phyloP scores from a whole-genome alignment of 2,888 invertebrate species.

The Cryptus armator region DNA sequence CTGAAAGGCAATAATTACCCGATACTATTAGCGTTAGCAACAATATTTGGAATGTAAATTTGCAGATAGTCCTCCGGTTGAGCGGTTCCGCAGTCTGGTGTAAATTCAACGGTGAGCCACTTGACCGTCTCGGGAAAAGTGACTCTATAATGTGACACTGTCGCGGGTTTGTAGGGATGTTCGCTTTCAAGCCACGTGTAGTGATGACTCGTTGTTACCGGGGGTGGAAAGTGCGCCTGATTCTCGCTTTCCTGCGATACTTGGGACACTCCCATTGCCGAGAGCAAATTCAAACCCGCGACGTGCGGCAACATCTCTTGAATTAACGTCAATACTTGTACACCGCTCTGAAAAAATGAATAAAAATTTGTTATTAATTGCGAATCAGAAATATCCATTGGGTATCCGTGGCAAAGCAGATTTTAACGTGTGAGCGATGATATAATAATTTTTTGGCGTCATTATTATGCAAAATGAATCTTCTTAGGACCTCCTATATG shows the following conservation, averaged over 20 bases:
- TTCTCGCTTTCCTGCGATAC: conserved; percentile 84
- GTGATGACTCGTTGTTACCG: conserved; percentile 92
- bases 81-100: conserved; percentile 95
- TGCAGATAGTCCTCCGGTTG: conserved; percentile 96
- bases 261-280: conserved; percentile 84
- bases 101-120: conserved; percentile 98
- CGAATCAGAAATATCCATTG: background rate
- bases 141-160: conserved; percentile 94
- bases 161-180: conserved; percentile 97
- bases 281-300: conserved; percentile 92
- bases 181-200: conserved; percentile 98
- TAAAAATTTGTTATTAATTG: conserved; percentile 43
- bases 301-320: conserved; percentile 96
- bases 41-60: conserved; percentile 88
- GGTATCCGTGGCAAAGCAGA: background rate
- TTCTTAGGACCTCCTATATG: too few relatives aligned
- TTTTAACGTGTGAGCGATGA: background rate
- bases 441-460: too few relatives aligned
- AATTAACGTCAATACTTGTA: conserved; percentile 94
- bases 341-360: conserved; percentile 89
- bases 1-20: conserved; percentile 74
- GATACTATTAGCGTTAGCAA: conserved; percentile 60
- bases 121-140: conserved; percentile 95
- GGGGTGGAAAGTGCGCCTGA: conserved; percentile 77
- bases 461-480: too few relatives aligned